A percentile compares a stretch with the other conserved stretches of the same genome.
Evolutionary conservation across 2,888 invertebrate genomes (phyloP).

Genomic region (Microctonus aethiopoides): DNA sequence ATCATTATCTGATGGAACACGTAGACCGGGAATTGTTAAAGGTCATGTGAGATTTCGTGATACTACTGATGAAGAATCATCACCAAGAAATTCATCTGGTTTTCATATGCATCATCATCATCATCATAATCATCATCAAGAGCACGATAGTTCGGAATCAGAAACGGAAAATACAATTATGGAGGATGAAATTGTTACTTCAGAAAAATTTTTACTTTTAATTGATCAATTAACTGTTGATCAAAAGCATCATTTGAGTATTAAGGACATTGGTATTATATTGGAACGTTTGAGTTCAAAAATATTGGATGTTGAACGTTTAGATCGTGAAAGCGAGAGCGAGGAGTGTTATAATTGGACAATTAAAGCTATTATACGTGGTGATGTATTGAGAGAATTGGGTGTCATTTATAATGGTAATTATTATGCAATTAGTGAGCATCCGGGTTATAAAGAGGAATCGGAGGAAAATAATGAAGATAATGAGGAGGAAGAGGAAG

Average conservation of each 20-base stretch:
- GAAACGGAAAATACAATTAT: constrained; percentile 94
- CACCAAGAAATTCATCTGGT: constrained; percentile 36
- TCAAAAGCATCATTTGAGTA: constrained; percentile 90
- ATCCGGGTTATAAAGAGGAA: constrained; percentile 92
- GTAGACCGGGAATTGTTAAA: constrained; percentile 72
- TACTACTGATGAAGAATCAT: constrained; percentile 73
- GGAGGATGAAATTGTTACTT: constrained; percentile 89
- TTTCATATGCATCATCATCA: constrained; percentile 62
- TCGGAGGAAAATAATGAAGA: constrained; percentile 87
- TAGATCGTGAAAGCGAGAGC: constrained; percentile 91
- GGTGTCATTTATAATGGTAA: constrained; percentile 96
- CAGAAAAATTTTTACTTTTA: constrained; percentile 91
- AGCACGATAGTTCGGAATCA: constrained; percentile 90
- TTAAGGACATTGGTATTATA: constrained; percentile 95
- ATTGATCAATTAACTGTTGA: constrained; percentile 94
- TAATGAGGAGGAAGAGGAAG: constrained; percentile 84
- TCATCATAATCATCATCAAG: constrained; percentile 65
- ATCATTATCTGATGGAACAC: constrained; percentile 65
- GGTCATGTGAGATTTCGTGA: constrained; percentile 89
- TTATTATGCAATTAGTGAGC: constrained; percentile 94
- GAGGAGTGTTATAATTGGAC: constrained; percentile 97
- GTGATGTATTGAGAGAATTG: constrained; percentile 89
- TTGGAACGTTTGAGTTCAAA: constrained; percentile 91
- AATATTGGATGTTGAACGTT: constrained; percentile 91
- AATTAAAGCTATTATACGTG: constrained; percentile 93